Percentiles rank a stretch among this genome's conserved stretches.
phyloP scores from a whole-genome alignment of 2,888 invertebrate species.

The Sarcophaga variegata region DNA sequence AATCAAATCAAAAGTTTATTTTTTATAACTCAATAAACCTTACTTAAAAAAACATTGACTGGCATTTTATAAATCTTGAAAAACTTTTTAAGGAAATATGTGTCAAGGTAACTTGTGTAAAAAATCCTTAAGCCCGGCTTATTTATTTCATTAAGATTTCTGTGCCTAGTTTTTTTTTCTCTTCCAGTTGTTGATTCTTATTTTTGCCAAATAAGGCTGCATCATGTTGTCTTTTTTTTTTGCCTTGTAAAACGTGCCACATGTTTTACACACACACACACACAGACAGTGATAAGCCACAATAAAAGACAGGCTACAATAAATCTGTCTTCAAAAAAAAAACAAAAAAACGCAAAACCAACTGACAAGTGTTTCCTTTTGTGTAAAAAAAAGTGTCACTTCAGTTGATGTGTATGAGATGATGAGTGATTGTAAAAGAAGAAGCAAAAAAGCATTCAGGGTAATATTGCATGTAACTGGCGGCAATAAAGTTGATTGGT shows the following conservation, averaged over 20 bases:
- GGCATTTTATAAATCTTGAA: too few species aligned
- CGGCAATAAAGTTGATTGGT: conserved; percentile 22
- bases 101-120: too few species aligned
- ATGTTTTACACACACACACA: background rate
- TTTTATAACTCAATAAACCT: too few species aligned
- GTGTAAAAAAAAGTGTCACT: conserved; percentile 41
- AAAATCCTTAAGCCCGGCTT: too few species aligned
- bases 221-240: conserved; percentile 17
- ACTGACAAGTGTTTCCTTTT: conserved; percentile 52
- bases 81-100: too few species aligned
- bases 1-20: too few species aligned
- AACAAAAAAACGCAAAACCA: background rate
- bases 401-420: conserved; percentile 36
- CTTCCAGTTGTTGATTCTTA: too few species aligned
- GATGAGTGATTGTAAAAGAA: conserved; percentile 23
- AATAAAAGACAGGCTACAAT: too few species aligned
- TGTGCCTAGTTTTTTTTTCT: too few species aligned
- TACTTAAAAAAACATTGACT: too few species aligned
- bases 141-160: too few species aligned
- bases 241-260: conserved; percentile 17
- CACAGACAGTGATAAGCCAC: too few species aligned
- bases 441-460: background rate
- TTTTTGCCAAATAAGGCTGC: conserved; percentile 46
- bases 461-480: background rate
- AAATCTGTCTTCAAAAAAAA: background rate